Evolutionary conservation across 2,797 vertebrate species (phyloP).

Genomic region (Anguilla obscura): DNA sequence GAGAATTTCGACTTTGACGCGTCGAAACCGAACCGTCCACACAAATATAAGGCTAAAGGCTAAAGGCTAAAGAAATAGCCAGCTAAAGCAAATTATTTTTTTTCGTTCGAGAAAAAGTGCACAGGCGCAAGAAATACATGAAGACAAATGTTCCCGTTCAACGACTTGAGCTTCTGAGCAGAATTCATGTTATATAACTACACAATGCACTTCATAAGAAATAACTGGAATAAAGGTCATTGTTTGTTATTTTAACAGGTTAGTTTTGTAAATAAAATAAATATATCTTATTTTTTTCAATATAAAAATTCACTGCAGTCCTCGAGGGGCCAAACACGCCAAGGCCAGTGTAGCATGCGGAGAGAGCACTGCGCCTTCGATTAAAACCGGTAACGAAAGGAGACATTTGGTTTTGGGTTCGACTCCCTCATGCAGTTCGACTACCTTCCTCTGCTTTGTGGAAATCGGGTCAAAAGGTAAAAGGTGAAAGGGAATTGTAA

Average conservation of each 20-base stretch:
- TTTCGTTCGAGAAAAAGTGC: too few species aligned
- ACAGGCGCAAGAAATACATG: background rate
- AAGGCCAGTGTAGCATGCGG: background rate
- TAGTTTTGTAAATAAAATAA: background rate
- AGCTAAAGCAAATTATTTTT: too few species aligned
- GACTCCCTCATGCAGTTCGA: conserved; percentile 71
- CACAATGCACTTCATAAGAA: background rate
- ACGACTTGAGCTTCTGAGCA: background rate
- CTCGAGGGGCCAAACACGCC: background rate
- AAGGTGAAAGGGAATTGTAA: conserved; percentile 97
- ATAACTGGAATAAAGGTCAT: background rate
- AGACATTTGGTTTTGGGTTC: conserved; percentile 28
- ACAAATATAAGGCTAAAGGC: background rate
- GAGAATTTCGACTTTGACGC: too few species aligned
- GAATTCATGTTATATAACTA: background rate
- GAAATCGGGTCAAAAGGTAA: conserved; percentile 93
- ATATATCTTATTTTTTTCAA: background rate
- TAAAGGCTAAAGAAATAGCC: too few species aligned
- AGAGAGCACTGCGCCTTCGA: background rate
- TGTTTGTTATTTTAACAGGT: background rate
- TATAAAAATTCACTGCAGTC: background rate
- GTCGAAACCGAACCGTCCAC: background rate
- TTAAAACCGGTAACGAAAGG: background rate
- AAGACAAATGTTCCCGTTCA: background rate
- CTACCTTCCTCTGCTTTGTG: conserved; percentile 66